Evolutionary conservation across 1,140 invertebrate species (phyloP), one percentile per base, ranked within the genome.

Genomic region (Caenorhabditis tropicalis): DNA sequence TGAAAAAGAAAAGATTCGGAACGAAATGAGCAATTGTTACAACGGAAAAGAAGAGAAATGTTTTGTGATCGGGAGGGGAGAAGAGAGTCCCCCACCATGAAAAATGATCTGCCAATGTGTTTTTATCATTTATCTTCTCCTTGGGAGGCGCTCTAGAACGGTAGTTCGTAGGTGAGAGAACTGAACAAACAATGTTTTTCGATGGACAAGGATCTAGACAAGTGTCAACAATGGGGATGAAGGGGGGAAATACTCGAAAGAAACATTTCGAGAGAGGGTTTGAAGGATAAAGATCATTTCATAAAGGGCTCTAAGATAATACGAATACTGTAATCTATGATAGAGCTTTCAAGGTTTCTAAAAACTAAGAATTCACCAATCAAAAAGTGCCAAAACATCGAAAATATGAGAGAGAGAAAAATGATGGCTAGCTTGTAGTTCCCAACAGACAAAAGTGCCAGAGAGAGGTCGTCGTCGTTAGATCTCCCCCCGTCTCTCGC

Each of bases 41-140:
- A 74, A 19, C 0, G 29, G 15, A 65, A 31, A 19, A 43, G 27
- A 43, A 36, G 33, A 24, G 65, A 36, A 65, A 65, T 43, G 65
- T 43, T 74, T 39, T 74, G 36, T 74, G 65, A 74, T 74, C 65
- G 24, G 33, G 5, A 24, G 6, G 36, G 43, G 36, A 36, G 31
- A n/a, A n/a, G 21, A n/a, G 7, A 1, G 21, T 27, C 24, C 65
- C 4, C 21, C 19, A 7, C n/a, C 65, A 74, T 74, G 65, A 74
- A 74, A 74, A 74, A 74, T 74, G 65, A 74, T 74, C 65, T 74
- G 65, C 65, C 65, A 74, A 43, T 74, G 65, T 74, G 33, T 74
- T 74, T 74, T 74, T 74, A 43, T 46, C 65, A 43, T 74, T n/a
- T 43, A 24, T 74, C 36, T 43, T 43, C 36, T 29, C 10, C 12